Evolutionary conservation across 2,113 vertebrate species (phyloP).

Genomic region (Camelus bactrianus): DNA sequence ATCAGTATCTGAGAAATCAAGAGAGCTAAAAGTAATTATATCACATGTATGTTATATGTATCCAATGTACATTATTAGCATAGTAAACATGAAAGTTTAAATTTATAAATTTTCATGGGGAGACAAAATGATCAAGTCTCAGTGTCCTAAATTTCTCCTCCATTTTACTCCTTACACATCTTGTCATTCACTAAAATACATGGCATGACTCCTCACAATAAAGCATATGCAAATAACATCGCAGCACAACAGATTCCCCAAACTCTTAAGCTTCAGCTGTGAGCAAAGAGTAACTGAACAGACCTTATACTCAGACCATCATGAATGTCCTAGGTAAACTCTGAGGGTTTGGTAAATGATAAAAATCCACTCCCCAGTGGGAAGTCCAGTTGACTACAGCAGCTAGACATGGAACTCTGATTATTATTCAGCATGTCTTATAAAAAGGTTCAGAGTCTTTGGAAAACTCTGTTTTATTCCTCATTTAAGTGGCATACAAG

Average conservation of each 20-base stretch:
- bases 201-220: neutral
- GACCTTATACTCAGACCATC: neutral
- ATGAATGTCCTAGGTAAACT: slow-evolving; percentile 37
- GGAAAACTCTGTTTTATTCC: slow-evolving; percentile 38
- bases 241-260: neutral
- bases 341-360: slow-evolving; percentile 43
- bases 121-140: slow-evolving; percentile 36
- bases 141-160: neutral
- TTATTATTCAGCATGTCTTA: slow-evolving; percentile 48
- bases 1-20: neutral
- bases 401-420: slow-evolving; percentile 36
- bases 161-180: neutral
- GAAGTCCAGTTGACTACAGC: slow-evolving; percentile 36
- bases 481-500: slow-evolving; percentile 31
- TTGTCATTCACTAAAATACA: neutral
- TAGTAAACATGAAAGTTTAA: neutral
- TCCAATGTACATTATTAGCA: neutral
- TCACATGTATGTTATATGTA: neutral
- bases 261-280: neutral
- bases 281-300: slow-evolving; percentile 17
- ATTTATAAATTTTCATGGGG: neutral
- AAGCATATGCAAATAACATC: neutral
- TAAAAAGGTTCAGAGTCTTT: slow-evolving; percentile 29
- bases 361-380: slow-evolving; percentile 19
- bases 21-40: neutral